Base-by-base conservation (phyloP, 37 sponge, comb jelly and placozoan genomes). In the Mnemiopsis leidyi region DNA sequence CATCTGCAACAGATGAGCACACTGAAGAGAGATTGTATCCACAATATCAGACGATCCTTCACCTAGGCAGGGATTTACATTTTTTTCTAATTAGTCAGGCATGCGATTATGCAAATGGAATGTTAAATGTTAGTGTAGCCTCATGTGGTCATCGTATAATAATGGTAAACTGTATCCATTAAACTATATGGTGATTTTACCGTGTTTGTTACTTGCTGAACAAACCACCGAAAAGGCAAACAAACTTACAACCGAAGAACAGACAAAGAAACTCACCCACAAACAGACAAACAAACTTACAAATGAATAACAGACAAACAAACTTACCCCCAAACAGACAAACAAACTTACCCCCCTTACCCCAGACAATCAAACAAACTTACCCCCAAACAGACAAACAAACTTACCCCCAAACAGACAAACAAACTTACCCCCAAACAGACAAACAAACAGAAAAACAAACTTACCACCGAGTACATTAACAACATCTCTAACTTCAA, bases 1-100 rank as follows among this genome's bases (percentile, higher is more conserved):
- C 79, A 77, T 77, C 33, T 77, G 79, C 36, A 77, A 36, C 20
- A 77, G 18, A 32, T 77, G 79, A 9, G 79, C 79, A 77, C 79
- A 77, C 79, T 77, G 79, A 21, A 77, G 79, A 77, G 79, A 33
- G 1, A 77, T 1, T 1, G 18, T 18, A 32, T 77, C 79, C 36
- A 77, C 34, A 0, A 77, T 0, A 16, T 77, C 79, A 16, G 35
- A 77, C 35, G 79, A 34, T 1, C 79, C 79, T 3, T 77, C 79
- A 34, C 79, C 79, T 77, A n/a, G n/a, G n/a, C n/a, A n/a, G n/a
- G n/a, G n/a, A n/a, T n/a, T n/a, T n/a, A n/a, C n/a, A n/a, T n/a
- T n/a, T n/a, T n/a, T n/a, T n/a, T n/a, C n/a, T n/a, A n/a, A n/a
- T n/a, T n/a, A n/a, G n/a, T n/a, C n/a, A n/a, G n/a, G n/a, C n/a